Conservation (phyloP, 1,140 invertebrate genomes). For the Cepaea nemoralis region DNA sequence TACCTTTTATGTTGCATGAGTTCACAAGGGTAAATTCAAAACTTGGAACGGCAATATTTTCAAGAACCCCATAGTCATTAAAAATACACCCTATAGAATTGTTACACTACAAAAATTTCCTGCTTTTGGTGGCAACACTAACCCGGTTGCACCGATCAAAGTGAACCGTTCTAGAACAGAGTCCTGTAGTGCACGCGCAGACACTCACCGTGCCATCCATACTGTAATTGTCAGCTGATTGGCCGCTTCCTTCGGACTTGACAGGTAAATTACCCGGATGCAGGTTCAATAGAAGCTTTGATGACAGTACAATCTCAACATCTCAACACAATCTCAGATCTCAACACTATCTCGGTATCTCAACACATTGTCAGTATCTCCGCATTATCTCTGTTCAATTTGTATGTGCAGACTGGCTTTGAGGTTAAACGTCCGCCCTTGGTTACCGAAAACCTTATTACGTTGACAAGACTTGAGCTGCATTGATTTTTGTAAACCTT, state of each 20-base stretch:
- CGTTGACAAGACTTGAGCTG: no score
- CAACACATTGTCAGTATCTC: not conserved
- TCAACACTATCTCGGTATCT: not conserved
- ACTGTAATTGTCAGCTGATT: slow-evolving; percentile 17
- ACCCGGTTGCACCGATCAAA: not conserved
- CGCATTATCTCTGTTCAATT: not conserved
- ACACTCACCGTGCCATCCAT: slow-evolving; percentile 18
- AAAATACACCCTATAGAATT: no score
- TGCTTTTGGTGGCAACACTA: not conserved
- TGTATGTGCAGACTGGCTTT: no score
- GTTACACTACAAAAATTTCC: not conserved
- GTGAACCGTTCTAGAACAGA: not conserved
- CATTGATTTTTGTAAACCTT: no score
- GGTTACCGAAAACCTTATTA: no score
- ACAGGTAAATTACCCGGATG: not conserved
- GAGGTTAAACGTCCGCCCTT: no score
- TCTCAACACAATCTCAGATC: not conserved
- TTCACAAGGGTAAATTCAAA: no score
- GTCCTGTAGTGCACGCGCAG: not conserved
- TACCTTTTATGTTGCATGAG: no score
- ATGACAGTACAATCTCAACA: not conserved
- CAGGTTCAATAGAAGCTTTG: not conserved
- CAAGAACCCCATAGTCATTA: no score
- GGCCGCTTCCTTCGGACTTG: not conserved
- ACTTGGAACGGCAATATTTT: no score